Evolutionary conservation across 2,113 vertebrate species (phyloP).

Genomic region (Oncorhynchus nerka): DNA sequence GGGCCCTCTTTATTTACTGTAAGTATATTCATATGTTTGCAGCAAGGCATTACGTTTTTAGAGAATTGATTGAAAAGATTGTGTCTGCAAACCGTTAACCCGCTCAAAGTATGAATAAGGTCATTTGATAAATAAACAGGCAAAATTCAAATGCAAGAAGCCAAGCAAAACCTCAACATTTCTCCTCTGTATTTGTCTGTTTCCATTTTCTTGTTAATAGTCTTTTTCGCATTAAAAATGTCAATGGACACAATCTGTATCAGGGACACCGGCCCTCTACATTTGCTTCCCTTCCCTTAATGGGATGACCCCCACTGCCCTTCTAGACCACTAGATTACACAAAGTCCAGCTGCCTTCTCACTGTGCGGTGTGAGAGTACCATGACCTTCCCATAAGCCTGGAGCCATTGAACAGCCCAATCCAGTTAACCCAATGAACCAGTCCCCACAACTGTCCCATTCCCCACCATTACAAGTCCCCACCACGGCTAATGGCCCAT

Average conservation of each 20-base stretch:
- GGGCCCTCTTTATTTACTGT: slow-evolving; percentile 1
- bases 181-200: not conserved
- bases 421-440: too few species aligned
- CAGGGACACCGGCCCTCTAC: too few species aligned
- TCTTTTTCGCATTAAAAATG: not conserved
- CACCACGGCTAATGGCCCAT: slow-evolving; percentile 8
- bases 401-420: slow-evolving; percentile 44
- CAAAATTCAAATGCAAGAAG: slow-evolving; percentile 10
- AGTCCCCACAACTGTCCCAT: not conserved
- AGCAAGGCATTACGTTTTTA: slow-evolving; percentile 13
- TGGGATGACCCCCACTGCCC: not conserved
- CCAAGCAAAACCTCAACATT: not conserved
- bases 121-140: not conserved
- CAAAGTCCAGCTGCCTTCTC: not conserved
- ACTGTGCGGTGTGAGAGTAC: not conserved
- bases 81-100: slow-evolving; percentile 2
- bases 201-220: not conserved
- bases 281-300: not conserved
- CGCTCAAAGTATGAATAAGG: not conserved
- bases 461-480: too few species aligned
- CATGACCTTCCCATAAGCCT: slow-evolving; percentile 43
- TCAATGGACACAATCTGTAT: too few species aligned
- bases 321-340: not conserved
- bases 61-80: not conserved
- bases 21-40: not conserved